Evolutionary conservation across 2,113 vertebrate species (phyloP).

Genomic region (Protomyctophum bolini): DNA sequence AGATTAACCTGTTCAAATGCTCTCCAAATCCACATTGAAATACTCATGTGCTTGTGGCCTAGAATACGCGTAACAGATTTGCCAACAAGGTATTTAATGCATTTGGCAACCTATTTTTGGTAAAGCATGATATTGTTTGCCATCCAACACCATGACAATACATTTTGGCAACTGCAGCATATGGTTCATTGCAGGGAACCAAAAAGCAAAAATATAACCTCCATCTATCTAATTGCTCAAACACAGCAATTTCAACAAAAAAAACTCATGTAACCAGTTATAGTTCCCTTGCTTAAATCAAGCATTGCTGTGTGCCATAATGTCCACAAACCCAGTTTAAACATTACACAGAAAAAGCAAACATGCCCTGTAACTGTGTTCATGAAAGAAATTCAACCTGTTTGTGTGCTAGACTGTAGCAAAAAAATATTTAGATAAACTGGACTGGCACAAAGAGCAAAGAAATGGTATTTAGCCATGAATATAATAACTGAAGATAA

Average conservation of each 20-base stretch:
- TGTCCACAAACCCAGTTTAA: slow-evolving; percentile 27
- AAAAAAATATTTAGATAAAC: slow-evolving; percentile 3
- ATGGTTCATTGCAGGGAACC: not conserved
- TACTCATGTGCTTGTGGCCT: not conserved
- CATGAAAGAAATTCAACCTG: slow-evolving; percentile 14
- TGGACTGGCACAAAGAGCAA: slow-evolving; percentile 8
- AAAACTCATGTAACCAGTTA: not conserved
- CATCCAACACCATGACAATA: slow-evolving; percentile 6
- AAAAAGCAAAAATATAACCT: slow-evolving; percentile 18
- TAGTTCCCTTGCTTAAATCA: slow-evolving; percentile 10
- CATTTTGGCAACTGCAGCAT: slow-evolving; percentile 3
- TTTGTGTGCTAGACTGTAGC: not conserved
- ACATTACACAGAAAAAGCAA: slow-evolving; percentile 28
- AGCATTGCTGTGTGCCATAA: slow-evolving; percentile 3
- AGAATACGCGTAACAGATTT: not conserved
- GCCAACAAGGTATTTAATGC: slow-evolving; percentile 11
- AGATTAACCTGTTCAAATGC: not conserved
- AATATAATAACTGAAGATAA: slow-evolving; percentile 34
- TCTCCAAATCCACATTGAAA: not conserved
- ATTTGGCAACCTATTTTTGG: slow-evolving; percentile 23
- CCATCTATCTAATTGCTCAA: not conserved
- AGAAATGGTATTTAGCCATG: not conserved
- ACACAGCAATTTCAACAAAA: slow-evolving; percentile 8
- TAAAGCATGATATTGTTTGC: slow-evolving; percentile 23
- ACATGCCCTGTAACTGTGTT: slow-evolving; percentile 4